Evolutionary conservation across 2,797 vertebrate genomes (phyloP).

Genomic region (Cuniculus paca): DNA sequence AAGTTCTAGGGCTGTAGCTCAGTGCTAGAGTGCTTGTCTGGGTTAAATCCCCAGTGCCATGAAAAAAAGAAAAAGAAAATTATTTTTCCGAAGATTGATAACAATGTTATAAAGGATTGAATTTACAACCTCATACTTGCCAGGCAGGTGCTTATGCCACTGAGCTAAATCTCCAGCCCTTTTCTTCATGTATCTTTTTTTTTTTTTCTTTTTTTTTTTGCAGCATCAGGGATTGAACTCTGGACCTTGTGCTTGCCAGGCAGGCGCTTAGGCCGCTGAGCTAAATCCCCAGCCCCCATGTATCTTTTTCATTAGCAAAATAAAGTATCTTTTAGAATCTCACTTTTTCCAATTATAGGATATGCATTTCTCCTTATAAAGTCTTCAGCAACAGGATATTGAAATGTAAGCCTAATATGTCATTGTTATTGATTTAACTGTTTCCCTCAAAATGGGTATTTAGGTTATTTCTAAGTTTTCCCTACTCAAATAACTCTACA

Average conservation of each 20-base stretch:
- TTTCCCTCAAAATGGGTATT: neutral
- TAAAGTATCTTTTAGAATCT: neutral
- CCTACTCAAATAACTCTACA: neutral
- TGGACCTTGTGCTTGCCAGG: no score
- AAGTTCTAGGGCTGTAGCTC: neutral
- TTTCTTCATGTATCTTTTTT: no score
- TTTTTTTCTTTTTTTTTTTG: no score
- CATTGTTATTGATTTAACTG: neutral
- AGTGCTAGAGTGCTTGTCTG: neutral
- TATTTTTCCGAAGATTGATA: neutral
- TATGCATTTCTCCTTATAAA: neutral
- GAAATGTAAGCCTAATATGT: neutral
- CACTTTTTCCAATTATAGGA: neutral
- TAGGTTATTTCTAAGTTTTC: neutral
- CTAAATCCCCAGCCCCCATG: no score
- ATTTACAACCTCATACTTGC: no score
- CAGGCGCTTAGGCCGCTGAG: no score
- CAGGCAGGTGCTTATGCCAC: no score
- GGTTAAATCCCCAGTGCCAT: neutral
- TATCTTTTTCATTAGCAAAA: slow-evolving; percentile 21
- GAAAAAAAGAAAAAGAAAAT: neutral
- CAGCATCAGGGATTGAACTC: no score
- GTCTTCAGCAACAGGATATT: slow-evolving; percentile 3
- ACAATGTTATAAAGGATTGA: neutral
- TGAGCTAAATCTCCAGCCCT: no score